A percentile compares a stretch with the other conserved stretches of the same genome.
Conservation (phyloP, 2,888 invertebrate species). For the Desoria tigrina region DNA sequence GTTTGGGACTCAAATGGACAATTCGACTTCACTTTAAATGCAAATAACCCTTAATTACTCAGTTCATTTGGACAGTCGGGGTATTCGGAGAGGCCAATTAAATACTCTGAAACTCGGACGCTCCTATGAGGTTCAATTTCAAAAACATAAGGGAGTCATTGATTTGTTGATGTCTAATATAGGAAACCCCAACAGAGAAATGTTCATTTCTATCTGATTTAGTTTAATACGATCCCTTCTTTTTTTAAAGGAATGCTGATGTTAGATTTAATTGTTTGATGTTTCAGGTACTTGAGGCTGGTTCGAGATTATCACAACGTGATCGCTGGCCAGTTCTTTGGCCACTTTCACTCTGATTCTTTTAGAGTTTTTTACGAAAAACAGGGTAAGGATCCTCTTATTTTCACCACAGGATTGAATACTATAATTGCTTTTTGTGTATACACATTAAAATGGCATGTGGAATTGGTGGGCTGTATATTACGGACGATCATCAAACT, state of each 20-base stretch:
- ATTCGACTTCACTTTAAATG: slow-evolving; percentile 24
- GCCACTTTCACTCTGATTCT: slow-evolving; percentile 87
- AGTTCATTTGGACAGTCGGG: slow-evolving; percentile 18
- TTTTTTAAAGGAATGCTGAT: no score
- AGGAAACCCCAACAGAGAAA: no score
- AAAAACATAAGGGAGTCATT: no score
- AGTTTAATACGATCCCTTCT: no score
- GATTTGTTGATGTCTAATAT: no score
- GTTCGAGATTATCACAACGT: slow-evolving; percentile 76
- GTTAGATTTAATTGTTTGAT: no score
- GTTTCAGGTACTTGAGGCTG: slow-evolving; percentile 65
- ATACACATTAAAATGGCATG: not conserved
- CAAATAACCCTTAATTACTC: slow-evolving; percentile 24
- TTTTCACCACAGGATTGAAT: no score
- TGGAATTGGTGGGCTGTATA: no score
- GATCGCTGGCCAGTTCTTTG: slow-evolving; percentile 89
- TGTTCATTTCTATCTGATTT: no score
- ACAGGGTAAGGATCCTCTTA: slow-evolving; percentile 66
- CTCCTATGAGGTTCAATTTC: no score
- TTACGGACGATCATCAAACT: no score
- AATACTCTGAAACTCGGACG: not conserved
- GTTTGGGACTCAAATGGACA: slow-evolving; percentile 7
- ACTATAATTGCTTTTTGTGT: not conserved
- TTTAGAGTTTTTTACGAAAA: slow-evolving; percentile 82
- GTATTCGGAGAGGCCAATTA: slow-evolving; percentile 10